phyloP scores from a whole-genome alignment of 2,797 vertebrate genomes.

The Malurus leucopterus region DNA sequence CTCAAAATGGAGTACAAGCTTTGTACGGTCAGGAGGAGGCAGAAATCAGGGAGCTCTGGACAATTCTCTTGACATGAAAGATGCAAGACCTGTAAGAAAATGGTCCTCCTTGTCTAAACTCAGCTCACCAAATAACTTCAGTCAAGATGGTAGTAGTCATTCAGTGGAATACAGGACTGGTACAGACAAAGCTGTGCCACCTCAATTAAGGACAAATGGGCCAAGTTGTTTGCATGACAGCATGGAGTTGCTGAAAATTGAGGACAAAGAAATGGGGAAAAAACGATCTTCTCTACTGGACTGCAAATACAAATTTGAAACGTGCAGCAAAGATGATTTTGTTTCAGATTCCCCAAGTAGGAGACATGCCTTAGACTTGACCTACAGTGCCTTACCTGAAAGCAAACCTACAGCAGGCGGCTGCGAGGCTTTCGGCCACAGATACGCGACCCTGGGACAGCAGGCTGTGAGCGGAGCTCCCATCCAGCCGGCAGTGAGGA shows the following conservation, averaged over 20 bases:
- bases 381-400: slow-evolving; percentile 84
- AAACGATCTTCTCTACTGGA: slow-evolving; percentile 72
- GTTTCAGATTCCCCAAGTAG: slow-evolving; percentile 73
- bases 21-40: slow-evolving; percentile 62
- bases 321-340: slow-evolving; percentile 70
- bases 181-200: slow-evolving; percentile 64
- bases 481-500: slow-evolving; percentile 86
- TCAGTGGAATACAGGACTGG: slow-evolving; percentile 38
- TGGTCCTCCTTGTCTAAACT: slow-evolving; percentile 92
- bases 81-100: slow-evolving; percentile 82
- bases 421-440: slow-evolving; percentile 67
- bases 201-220: slow-evolving; percentile 68
- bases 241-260: slow-evolving; percentile 72
- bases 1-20: slow-evolving; percentile 75
- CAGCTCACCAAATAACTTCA: slow-evolving; percentile 66
- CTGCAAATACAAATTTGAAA: slow-evolving; percentile 80
- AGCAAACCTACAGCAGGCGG: slow-evolving; percentile 60
- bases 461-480: slow-evolving; percentile 80
- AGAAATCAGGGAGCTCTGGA: slow-evolving; percentile 60
- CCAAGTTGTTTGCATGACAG: slow-evolving; percentile 71
- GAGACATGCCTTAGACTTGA: slow-evolving; percentile 83
- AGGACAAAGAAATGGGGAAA: slow-evolving; percentile 72
- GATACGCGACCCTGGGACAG: slow-evolving; percentile 72
- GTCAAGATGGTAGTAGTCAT: slow-evolving; percentile 33
- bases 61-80: slow-evolving; percentile 84